These are phyloP conservation scores for Bimastos eiseni DNA, from an alignment of 2,888 invertebrate species.

Conservation along the genomic window DNA sequence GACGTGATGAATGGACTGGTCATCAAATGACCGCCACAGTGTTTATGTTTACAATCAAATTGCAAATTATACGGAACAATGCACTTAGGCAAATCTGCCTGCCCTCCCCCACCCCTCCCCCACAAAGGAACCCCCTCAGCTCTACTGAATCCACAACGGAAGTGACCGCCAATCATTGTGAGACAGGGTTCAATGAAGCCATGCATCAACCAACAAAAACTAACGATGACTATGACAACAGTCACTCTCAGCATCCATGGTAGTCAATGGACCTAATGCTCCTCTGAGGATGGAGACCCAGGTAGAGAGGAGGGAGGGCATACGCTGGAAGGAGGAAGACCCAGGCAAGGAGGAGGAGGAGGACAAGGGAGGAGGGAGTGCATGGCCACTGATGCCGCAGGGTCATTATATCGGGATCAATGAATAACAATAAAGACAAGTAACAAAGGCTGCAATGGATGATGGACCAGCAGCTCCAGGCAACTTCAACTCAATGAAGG, in stretches of 20 bases:
- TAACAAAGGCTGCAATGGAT: background rate
- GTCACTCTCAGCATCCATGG: no score
- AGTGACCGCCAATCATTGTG: background rate
- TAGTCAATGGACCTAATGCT: no score
- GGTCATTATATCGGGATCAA: background rate
- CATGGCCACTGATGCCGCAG: background rate
- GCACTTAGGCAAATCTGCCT: background rate
- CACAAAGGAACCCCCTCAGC: no score
- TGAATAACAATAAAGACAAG: background rate
- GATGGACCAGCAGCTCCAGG: no score
- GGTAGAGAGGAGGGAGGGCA: no score
- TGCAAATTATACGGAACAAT: background rate
- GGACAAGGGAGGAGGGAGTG: no score
- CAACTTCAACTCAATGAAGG: no score
- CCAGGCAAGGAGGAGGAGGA: no score
- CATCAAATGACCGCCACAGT: background rate
- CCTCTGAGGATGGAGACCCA: no score
- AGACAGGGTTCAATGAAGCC: background rate
- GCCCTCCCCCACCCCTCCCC: no score
- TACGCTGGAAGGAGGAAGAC: no score
- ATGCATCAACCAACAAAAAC: background rate
- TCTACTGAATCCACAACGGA: background rate
- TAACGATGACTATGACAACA: background rate
- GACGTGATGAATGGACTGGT: background rate
- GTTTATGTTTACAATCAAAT: background rate